Conservation (phyloP, 2,888 invertebrate genomes). For the Drosophila diplacantha region DNA sequence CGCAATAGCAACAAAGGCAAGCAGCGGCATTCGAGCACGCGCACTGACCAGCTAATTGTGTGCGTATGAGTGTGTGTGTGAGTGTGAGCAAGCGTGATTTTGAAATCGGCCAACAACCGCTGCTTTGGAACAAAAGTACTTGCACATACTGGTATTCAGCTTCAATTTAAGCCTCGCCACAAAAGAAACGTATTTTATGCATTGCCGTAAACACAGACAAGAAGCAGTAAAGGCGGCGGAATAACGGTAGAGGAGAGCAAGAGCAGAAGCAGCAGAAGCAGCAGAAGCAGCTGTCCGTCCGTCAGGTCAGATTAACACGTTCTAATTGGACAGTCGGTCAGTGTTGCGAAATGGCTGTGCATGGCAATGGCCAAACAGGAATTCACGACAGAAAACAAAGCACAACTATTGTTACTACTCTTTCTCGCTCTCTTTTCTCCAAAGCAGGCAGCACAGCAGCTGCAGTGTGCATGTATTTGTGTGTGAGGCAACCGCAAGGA, state of each 20-base stretch:
- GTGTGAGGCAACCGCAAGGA: constrained; percentile 56
- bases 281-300: constrained; percentile 1
- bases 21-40: constrained; percentile 60
- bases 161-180: constrained; percentile 42
- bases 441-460: constrained; percentile 9
- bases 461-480: constrained; percentile 16
- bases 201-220: constrained; percentile 18
- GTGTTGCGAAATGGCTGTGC: constrained; percentile 56
- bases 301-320: constrained; percentile 45
- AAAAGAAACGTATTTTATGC: constrained; percentile 53
- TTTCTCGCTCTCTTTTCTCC: constrained; percentile 32
- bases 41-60: constrained; percentile 54
- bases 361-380: constrained; percentile 42
- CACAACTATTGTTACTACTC: constrained; percentile 50
- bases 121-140: constrained; percentile 31
- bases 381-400: constrained; percentile 48
- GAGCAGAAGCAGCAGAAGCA: not conserved
- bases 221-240: constrained; percentile 1
- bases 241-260: no score
- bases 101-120: constrained; percentile 41
- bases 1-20: constrained; percentile 46
- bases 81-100: constrained; percentile 28
- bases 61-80: constrained; percentile 27
- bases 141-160: constrained; percentile 36
- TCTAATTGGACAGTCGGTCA: constrained; percentile 59